These are phyloP conservation scores for Colius striatus DNA, from an alignment of 2,113 vertebrate species.

Conservation along the genomic window DNA sequence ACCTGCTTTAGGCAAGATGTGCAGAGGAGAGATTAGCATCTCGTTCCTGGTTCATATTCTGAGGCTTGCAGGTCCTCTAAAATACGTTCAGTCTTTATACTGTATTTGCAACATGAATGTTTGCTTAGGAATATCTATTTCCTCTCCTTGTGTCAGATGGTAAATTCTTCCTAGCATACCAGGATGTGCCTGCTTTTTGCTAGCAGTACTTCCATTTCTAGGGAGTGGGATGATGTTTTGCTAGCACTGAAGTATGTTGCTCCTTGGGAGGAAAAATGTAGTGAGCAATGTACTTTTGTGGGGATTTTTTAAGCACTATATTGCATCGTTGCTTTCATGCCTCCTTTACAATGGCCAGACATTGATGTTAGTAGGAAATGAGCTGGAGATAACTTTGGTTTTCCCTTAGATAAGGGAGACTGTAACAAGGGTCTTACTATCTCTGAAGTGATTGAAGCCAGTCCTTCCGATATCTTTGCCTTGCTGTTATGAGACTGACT, in stretches of 20 bases:
- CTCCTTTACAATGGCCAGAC: background rate
- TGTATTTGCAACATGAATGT: fast-evolving
- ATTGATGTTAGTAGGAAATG: background rate
- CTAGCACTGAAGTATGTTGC: background rate
- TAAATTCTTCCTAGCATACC: background rate
- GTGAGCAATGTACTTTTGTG: background rate
- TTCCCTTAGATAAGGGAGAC: background rate
- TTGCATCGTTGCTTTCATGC: background rate
- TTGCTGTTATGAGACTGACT: background rate
- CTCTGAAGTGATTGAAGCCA: background rate
- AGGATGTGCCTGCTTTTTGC: background rate
- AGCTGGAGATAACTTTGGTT: background rate
- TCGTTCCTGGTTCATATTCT: background rate
- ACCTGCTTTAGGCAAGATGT: background rate
- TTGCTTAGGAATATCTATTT: background rate
- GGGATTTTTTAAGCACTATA: fast-evolving
- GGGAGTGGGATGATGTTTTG: background rate
- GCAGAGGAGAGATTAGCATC: background rate
- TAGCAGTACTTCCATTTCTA: background rate
- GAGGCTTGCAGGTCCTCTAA: background rate
- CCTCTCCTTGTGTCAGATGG: background rate
- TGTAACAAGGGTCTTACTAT: background rate
- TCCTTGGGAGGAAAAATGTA: background rate
- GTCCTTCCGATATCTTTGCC: background rate
- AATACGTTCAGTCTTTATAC: background rate